Evolutionary conservation across 2,888 invertebrate genomes (phyloP).

Genomic region (Lasioglossum calceatum): DNA sequence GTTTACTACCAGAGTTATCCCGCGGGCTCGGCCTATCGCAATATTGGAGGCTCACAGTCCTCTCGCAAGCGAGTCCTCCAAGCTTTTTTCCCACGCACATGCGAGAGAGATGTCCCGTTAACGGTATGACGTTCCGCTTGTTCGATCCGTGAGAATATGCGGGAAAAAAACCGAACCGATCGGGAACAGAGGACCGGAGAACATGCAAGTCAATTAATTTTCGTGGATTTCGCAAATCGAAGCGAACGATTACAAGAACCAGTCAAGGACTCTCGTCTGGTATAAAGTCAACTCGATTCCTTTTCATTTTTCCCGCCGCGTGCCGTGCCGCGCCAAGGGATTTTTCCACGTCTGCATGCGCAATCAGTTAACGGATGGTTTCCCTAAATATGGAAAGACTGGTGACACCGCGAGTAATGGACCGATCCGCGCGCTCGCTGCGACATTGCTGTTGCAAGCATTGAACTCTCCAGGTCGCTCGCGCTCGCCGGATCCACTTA

Average conservation of each 20-base stretch:
- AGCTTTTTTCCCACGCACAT: constrained; percentile 59
- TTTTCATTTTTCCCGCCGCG: neutral
- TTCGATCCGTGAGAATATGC: constrained; percentile 59
- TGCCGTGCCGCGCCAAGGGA: neutral
- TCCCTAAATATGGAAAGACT: constrained; percentile 73
- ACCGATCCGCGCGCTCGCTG: constrained; percentile 49
- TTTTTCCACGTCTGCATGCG: constrained; percentile 50
- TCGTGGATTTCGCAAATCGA: neutral
- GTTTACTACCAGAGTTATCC: constrained; percentile 19
- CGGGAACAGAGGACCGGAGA: neutral
- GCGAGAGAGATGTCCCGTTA: constrained; percentile 44
- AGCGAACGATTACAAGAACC: neutral
- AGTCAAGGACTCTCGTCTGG: neutral
- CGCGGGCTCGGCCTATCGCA: constrained; percentile 23
- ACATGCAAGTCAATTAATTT: constrained; percentile 4
- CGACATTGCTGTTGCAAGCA: constrained; percentile 77
- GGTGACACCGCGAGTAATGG: constrained; percentile 67
- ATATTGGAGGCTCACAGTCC: constrained; percentile 48
- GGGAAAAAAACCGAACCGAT: neutral
- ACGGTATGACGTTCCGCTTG: constrained; percentile 57
- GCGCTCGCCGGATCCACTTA: constrained; percentile 68
- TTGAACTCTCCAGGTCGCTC: constrained; percentile 77
- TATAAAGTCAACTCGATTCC: neutral
- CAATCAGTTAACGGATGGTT: constrained; percentile 65
- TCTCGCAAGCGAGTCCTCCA: constrained; percentile 34